Evolutionary conservation across 2,797 vertebrate species (phyloP), one percentile per base, ranked within the genome.

Genomic region (Phoeniculus purpureus): DNA sequence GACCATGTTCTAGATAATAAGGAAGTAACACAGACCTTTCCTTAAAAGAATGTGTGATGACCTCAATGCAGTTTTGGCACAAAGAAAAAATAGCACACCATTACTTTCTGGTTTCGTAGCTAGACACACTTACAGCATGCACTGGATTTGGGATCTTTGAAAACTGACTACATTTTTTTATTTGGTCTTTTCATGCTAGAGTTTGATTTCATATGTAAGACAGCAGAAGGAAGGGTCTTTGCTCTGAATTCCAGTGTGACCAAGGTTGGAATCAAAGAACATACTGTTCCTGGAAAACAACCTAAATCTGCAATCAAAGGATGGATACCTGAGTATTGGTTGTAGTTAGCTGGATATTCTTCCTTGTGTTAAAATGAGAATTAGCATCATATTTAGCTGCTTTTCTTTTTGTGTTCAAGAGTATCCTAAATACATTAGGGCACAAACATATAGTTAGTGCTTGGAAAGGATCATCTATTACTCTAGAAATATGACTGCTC

Each of bases 111-210:
- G 54, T 95, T 93, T 76, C 73, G 51, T 55, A 88, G 10, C 16
- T 65, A 94, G 91, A 70, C 4, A 1, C 92, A 93, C 92, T 89
- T 95, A 76, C 54, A 84, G 72, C n/a, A 66, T 17, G 72, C 4
- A n/a, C 15, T 29, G 67, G 56, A 85, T 48, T 21, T 48, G 66
- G 85, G 11, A 78, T 68, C 50, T 68, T 61, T 13, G 58, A 83
- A 87, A 92, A 50, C 21, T 54, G 19, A 12, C 6, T 80, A 11
- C 0, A 37, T 48, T 70, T 76, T 72, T 47, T 15, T 66, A 43
- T 81, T 81, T 81, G 78, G 14, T 40, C 40, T n/a, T 90, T 74
- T 29, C 6, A 54, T 61, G n/a, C 20, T 62, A 65, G 9, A 83
- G 18, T 67, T 79, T 52, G 21, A 76, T 78, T 74, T 59, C 22